A percentile compares a stretch with the other conserved stretches of the same genome.
phyloP scores from a whole-genome alignment of 1,140 invertebrate genomes.

The Procambarus virginalis region DNA sequence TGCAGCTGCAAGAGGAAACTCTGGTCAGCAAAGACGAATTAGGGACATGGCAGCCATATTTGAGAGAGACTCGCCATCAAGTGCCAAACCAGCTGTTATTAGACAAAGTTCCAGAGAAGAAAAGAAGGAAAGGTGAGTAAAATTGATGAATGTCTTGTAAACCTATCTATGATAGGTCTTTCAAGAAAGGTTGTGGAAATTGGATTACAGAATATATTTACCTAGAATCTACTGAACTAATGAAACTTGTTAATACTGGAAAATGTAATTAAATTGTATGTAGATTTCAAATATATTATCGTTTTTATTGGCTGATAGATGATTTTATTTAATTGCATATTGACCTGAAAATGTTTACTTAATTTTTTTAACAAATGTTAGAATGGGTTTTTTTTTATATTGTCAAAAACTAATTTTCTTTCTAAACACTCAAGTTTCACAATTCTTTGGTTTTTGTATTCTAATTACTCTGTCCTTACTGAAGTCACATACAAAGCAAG shows the following conservation, averaged over 20 bases:
- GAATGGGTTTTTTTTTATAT: too few species aligned
- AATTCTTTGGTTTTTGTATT: too few species aligned
- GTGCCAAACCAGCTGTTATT: constrained; percentile 52
- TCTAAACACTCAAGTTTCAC: too few species aligned
- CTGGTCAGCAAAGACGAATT: constrained; percentile 64
- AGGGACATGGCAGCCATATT: constrained; percentile 69
- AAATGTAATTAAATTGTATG: too few species aligned
- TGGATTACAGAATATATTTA: not conserved
- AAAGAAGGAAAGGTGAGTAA: constrained; percentile 60
- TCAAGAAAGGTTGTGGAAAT: not conserved
- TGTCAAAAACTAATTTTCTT: too few species aligned
- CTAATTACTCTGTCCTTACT: not conserved
- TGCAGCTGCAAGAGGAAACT: constrained; percentile 39
- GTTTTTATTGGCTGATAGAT: too few species aligned
- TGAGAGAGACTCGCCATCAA: constrained; percentile 62
- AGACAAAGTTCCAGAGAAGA: constrained; percentile 65
- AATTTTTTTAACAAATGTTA: too few species aligned
- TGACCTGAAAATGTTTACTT: too few species aligned
- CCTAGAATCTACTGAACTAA: not conserved
- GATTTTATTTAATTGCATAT: too few species aligned
- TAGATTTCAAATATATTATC: too few species aligned
- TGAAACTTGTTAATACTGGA: not conserved
- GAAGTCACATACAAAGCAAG: not conserved
- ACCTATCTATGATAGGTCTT: not conserved
- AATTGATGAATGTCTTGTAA: not conserved